These are phyloP conservation scores for Lutjanus erythropterus DNA, from an alignment of 2,113 vertebrate genomes.

Conservation along the genomic window DNA sequence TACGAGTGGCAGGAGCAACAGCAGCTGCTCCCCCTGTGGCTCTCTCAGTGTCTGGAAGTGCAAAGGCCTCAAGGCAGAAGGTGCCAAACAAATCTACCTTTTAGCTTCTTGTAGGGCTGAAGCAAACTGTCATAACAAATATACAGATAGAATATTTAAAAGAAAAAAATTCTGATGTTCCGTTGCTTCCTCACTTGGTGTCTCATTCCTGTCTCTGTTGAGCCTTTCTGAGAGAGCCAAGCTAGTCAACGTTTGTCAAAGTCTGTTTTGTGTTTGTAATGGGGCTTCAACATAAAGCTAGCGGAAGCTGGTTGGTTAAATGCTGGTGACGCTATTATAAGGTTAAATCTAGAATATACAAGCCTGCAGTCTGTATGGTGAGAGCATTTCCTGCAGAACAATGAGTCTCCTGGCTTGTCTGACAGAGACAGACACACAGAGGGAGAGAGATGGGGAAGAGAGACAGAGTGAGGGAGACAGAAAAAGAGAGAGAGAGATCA, in stretches of 20 bases:
- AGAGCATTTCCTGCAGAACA: slow-evolving; percentile 80
- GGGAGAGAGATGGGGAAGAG: slow-evolving; percentile 31
- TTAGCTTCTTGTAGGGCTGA: slow-evolving; percentile 23
- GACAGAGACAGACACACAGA: slow-evolving; percentile 56
- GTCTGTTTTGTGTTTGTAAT: slow-evolving; percentile 70
- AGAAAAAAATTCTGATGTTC: background rate
- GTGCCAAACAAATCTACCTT: slow-evolving; percentile 28
- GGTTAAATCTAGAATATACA: slow-evolving; percentile 81
- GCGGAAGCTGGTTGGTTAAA: slow-evolving; percentile 71
- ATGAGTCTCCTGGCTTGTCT: slow-evolving; percentile 74
- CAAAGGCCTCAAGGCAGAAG: slow-evolving; percentile 42
- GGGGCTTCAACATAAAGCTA: slow-evolving; percentile 62
- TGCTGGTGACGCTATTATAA: slow-evolving; percentile 69
- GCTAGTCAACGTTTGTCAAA: slow-evolving; percentile 40
- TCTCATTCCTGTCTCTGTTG: slow-evolving; percentile 6
- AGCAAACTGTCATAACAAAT: slow-evolving; percentile 45
- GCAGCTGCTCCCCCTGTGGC: slow-evolving; percentile 45
- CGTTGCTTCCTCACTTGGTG: background rate
- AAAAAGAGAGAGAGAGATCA: slow-evolving; percentile 20
- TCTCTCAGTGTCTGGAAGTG: slow-evolving; percentile 26
- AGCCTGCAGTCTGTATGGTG: slow-evolving; percentile 67
- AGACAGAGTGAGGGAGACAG: slow-evolving; percentile 12
- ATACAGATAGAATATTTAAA: slow-evolving; percentile 21
- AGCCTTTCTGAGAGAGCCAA: slow-evolving; percentile 34
- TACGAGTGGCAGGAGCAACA: slow-evolving; percentile 57